Evolutionary conservation across 1,140 invertebrate species (phyloP).

Genomic region (Nomia melanderi): DNA sequence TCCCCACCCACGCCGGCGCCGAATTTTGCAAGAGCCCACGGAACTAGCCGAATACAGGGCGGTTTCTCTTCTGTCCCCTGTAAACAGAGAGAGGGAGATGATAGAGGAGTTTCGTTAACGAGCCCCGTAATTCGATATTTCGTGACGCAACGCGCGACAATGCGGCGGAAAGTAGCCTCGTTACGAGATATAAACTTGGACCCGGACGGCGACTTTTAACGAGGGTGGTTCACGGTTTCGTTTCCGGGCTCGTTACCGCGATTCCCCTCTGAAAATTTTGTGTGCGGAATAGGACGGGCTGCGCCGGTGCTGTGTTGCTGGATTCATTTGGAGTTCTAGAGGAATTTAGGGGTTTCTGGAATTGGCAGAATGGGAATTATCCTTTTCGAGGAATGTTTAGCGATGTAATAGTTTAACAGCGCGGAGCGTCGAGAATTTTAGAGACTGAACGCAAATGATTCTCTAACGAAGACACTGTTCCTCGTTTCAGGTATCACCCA

Average conservation of each 20-base stretch:
- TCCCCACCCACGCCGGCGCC: background rate
- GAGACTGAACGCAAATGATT: no score
- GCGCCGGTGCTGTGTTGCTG: no score
- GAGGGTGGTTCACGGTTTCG: background rate
- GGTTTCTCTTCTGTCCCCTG: constrained; percentile 12
- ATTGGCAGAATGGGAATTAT: no score
- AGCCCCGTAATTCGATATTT: constrained; percentile 4
- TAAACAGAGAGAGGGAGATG: background rate
- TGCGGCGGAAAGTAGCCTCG: background rate
- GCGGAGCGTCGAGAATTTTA: no score
- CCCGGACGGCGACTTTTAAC: background rate
- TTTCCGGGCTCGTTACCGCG: no score
- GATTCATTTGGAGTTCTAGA: no score
- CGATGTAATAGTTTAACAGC: no score
- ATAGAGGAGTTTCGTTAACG: constrained; percentile 2
- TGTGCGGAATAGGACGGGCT: no score
- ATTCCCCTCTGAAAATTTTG: no score
- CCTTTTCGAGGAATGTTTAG: no score
- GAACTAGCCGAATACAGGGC: background rate
- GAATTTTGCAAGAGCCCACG: constrained; percentile 45
- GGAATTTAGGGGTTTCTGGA: no score
- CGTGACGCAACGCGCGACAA: background rate
- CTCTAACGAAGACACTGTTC: no score
- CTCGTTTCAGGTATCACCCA: constrained; percentile 60
- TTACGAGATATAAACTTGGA: background rate